Percentiles rank a stretch among this genome's conserved stretches.
Evolutionary conservation across 2,888 invertebrate genomes (phyloP).

Genomic region (Mallateleia sp.): DNA sequence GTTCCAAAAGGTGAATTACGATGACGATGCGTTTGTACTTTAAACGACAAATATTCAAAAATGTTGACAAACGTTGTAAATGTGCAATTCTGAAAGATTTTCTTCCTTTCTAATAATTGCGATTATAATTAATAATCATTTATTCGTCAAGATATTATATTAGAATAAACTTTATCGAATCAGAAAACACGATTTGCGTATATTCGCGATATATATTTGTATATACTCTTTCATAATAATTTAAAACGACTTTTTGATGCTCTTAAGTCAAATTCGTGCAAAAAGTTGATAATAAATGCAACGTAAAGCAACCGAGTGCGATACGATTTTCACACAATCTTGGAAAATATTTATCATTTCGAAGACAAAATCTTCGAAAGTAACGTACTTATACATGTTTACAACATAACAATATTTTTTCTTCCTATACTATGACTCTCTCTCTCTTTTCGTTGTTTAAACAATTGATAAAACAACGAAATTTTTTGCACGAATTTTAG

Average conservation of each 20-base stretch:
- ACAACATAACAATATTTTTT: too few species aligned
- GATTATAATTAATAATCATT: background rate
- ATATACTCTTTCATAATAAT: slow-evolving; percentile 1
- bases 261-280: background rate
- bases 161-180: slow-evolving; percentile 4
- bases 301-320: background rate
- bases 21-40: slow-evolving; percentile 30
- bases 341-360: background rate
- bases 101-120: background rate
- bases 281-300: background rate
- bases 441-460: background rate
- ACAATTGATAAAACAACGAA: background rate
- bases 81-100: slow-evolving; percentile 5
- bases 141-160: slow-evolving; percentile 1
- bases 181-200: background rate
- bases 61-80: slow-evolving; percentile 19
- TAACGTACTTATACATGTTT: too few species aligned
- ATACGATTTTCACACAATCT: too few species aligned
- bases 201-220: background rate
- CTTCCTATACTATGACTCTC: too few species aligned
- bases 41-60: slow-evolving; percentile 11
- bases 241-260: background rate
- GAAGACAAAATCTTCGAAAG: background rate
- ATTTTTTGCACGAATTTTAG: background rate
- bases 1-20: slow-evolving; percentile 32